These are phyloP conservation scores for Agrotis clavis DNA, from an alignment of 2,888 invertebrate species.

Conservation along the genomic window DNA sequence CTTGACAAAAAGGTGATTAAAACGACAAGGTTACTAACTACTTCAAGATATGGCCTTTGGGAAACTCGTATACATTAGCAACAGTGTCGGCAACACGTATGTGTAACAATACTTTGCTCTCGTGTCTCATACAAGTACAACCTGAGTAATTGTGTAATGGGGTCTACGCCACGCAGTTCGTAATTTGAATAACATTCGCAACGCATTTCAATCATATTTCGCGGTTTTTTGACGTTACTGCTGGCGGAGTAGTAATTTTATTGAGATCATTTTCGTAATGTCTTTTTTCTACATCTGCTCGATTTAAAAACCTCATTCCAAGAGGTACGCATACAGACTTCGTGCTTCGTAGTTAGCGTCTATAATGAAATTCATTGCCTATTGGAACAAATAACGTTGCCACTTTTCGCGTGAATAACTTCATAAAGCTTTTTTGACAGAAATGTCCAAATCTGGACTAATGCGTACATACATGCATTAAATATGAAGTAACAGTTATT, in stretches of 20 bases:
- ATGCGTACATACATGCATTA: conserved; percentile 13
- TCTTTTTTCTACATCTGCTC: neutral
- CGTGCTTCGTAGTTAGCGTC: neutral
- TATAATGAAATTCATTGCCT: neutral
- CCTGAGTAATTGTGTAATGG: conserved; percentile 41
- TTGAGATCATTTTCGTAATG: neutral
- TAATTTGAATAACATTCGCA: conserved; percentile 45
- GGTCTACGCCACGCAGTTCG: conserved; percentile 10
- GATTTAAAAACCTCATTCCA: neutral
- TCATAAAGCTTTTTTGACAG: conserved; percentile 14
- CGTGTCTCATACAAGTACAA: conserved; percentile 26
- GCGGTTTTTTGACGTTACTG: conserved; percentile 14
- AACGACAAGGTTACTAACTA: conserved; percentile 16
- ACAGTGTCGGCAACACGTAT: conserved; percentile 18
- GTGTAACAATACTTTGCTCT: conserved; percentile 47
- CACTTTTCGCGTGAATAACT: conserved; percentile 13
- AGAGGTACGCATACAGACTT: neutral
- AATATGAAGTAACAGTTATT: conserved; percentile 37
- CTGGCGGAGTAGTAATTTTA: neutral
- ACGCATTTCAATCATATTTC: conserved; percentile 32
- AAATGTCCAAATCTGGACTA: conserved; percentile 34
- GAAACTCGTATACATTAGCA: conserved; percentile 28
- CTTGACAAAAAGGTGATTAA: neutral
- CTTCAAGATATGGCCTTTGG: conserved; percentile 18
- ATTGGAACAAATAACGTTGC: conserved; percentile 5